phyloP scores from a whole-genome alignment of 1,140 invertebrate genomes.

The Bombus cullumanus region DNA sequence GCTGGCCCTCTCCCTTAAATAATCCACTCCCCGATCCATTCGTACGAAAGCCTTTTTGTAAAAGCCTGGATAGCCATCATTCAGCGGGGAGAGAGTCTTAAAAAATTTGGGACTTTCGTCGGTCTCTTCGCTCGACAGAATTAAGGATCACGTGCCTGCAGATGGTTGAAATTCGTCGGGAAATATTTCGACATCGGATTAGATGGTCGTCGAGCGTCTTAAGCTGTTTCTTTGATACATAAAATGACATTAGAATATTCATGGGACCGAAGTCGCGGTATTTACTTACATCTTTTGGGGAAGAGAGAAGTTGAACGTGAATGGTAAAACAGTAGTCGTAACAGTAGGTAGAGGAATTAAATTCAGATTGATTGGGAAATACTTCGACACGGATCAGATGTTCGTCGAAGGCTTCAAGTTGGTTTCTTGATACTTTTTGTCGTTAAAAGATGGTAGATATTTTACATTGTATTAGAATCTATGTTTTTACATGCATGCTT shows the following conservation, averaged over 20 bases:
- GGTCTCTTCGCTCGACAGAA: not conserved
- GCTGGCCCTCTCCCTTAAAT: constrained; percentile 64
- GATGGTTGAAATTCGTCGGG: not conserved
- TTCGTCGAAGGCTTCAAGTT: not conserved
- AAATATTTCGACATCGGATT: constrained; percentile 21
- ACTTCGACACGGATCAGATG: not conserved
- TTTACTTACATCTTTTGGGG: not conserved
- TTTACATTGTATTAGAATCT: too few relatives aligned
- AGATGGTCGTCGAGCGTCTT: not conserved
- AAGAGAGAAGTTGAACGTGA: not conserved
- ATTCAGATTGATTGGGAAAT: not conserved
- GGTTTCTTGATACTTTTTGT: not conserved
- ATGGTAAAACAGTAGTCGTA: too few relatives aligned
- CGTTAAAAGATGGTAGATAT: too few relatives aligned
- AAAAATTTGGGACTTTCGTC: constrained; percentile 45
- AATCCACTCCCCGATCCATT: constrained; percentile 67
- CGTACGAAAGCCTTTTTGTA: constrained; percentile 56
- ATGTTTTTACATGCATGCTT: too few relatives aligned
- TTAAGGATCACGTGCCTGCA: not conserved
- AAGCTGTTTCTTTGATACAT: not conserved
- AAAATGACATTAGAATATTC: not conserved
- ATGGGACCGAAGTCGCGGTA: not conserved
- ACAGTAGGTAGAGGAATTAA: too few relatives aligned
- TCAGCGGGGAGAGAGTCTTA: constrained; percentile 23
- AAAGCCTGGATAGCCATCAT: constrained; percentile 50